Conservation (phyloP, 1,140 invertebrate genomes). For the Colletes gigas region DNA sequence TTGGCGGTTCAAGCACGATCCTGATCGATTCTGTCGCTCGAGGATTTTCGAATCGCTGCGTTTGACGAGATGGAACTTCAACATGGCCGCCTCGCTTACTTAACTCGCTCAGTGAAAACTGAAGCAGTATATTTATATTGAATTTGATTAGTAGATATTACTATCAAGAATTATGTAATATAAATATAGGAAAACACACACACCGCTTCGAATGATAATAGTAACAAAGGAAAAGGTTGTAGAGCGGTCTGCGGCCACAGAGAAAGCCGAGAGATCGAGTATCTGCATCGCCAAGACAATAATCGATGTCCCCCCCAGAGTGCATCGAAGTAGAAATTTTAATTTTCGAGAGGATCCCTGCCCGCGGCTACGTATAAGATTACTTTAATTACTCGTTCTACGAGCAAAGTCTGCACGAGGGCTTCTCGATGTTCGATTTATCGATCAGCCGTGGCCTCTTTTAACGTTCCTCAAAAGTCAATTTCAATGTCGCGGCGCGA, state of each 20-base stretch:
- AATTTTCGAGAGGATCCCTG: background rate
- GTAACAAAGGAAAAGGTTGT: no score
- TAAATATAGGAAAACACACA: no score
- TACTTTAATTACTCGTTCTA: conserved; percentile 22
- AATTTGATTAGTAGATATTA: no score
- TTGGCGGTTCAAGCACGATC: no score
- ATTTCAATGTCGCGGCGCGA: conserved; percentile 45
- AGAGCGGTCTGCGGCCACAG: background rate
- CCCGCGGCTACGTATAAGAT: background rate
- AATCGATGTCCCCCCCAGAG: background rate
- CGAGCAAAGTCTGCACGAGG: conserved; percentile 1
- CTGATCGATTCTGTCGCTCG: no score
- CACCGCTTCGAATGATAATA: no score
- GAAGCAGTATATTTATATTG: no score
- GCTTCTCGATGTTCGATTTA: conserved; percentile 48
- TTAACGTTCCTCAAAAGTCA: conserved; percentile 24
- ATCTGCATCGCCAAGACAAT: background rate
- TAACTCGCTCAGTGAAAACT: no score
- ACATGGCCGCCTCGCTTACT: no score
- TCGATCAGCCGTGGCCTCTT: conserved; percentile 45
- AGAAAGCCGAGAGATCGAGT: conserved; percentile 18
- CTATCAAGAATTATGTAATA: no score
- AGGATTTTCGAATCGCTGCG: no score
- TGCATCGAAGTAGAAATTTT: background rate
- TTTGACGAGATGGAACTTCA: no score